Evolutionary conservation across 2,113 vertebrate genomes (phyloP), one percentile per base, ranked within the genome.

Genomic region (Ailuropoda melanoleuca): DNA sequence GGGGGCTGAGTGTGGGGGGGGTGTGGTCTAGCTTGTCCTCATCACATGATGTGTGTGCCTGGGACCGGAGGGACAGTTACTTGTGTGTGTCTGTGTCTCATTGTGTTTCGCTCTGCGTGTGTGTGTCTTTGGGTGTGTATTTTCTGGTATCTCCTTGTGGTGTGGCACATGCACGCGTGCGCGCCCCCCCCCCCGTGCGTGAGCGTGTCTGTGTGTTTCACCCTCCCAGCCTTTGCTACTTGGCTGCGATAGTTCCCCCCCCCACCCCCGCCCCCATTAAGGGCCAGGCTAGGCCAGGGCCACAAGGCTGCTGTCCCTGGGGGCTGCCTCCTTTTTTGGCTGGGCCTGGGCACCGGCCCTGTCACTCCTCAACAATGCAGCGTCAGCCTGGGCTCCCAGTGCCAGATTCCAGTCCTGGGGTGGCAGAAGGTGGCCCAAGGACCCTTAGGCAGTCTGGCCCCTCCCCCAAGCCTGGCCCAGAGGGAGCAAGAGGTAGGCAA

Each of bases 251-350:
- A 13, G 84, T 13, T 66, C 89, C 74, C 55, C 0, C 1, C 58
- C 24, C 4, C 11, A 11, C 10, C 60, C 26, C 58, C 58, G 3
- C 58, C 58, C 26, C 62, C 75, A 21, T 11, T 90, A 11, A 43
- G 92, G 70, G 78, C 84, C 46, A 34, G 89, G 39, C 93, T n/a
- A 60, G 87, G 82, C 58, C 39, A 53, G 84, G 94, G 93, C 85
- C 91, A 91, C 81, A 39, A 55, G 93, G 97, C 86, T 6, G 3
- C 90, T 77, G 96, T 96, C 93, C 93, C 95, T 29, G 72, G 93
- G 96, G 96, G 93, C 82, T 62, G 39, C 88, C 97, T 98, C 98
- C 98, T 97, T 97, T 98, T 98, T 98, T 96, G 98, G 98, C 97
- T 72, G 39, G 87, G 92, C 85, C 92, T 80, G 88, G 83, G 95